phyloP scores from a whole-genome alignment of 2,888 invertebrate species.

The Thera obeliscata region DNA sequence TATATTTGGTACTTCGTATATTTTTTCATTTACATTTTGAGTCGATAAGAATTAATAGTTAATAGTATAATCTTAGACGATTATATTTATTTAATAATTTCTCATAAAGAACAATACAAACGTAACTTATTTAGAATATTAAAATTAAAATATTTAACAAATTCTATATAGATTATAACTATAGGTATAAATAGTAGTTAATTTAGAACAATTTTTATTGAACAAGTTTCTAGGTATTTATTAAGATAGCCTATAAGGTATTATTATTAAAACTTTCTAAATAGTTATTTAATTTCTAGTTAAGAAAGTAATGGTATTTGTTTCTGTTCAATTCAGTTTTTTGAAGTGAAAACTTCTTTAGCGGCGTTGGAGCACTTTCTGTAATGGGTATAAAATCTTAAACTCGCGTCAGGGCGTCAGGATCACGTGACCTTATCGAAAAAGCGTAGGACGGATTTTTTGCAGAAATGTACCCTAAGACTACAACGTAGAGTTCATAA shows the following conservation, averaged over 20 bases:
- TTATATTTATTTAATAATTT: slow-evolving; percentile 61
- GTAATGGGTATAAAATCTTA: no score
- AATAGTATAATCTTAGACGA: slow-evolving; percentile 75
- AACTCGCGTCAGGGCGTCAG: no score
- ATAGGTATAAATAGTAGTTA: slow-evolving; percentile 63
- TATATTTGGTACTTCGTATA: slow-evolving; percentile 85
- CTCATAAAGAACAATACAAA: slow-evolving; percentile 73
- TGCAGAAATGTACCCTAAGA: no score
- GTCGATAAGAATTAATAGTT: slow-evolving; percentile 79
- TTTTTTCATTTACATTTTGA: slow-evolving; percentile 80
- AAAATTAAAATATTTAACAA: slow-evolving; percentile 75
- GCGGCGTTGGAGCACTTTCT: no score
- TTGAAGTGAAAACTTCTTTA: no score
- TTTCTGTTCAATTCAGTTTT: slow-evolving; percentile 20
- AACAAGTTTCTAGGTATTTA: slow-evolving; percentile 74
- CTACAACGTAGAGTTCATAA: no score
- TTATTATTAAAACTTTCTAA: slow-evolving; percentile 63
- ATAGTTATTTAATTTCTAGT: slow-evolving; percentile 54
- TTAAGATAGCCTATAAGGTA: slow-evolving; percentile 67
- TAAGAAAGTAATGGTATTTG: slow-evolving; percentile 54
- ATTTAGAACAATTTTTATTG: slow-evolving; percentile 79
- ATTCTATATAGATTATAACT: slow-evolving; percentile 71
- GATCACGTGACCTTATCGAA: no score
- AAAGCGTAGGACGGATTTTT: no score
- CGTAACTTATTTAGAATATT: slow-evolving; percentile 65